A percentile compares a stretch with the other conserved stretches of the same genome.
phyloP scores from a whole-genome alignment of 2,113 vertebrate genomes.

The Callorhinus ursinus region DNA sequence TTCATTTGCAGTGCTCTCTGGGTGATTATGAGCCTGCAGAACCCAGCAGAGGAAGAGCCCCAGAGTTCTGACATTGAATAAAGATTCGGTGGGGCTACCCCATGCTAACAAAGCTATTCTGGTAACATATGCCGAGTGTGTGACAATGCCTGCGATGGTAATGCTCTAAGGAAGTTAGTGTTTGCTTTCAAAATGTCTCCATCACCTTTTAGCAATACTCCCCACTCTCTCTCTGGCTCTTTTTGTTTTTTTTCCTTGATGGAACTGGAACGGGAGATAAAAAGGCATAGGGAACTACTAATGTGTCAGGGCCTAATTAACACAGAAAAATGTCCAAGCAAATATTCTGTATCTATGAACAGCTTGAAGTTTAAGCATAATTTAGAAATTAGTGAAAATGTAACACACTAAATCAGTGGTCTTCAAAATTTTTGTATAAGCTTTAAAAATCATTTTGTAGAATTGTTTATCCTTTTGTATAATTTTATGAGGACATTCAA shows the following conservation, averaged over 20 bases:
- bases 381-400: conserved; percentile 24
- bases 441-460: neutral
- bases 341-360: neutral
- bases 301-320: neutral
- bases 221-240: too few species aligned
- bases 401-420: neutral
- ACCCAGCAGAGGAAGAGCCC: neutral
- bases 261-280: neutral
- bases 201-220: neutral
- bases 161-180: neutral
- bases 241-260: neutral
- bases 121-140: too few species aligned
- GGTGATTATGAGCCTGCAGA: neutral
- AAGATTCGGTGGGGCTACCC: neutral
- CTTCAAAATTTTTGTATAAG: neutral
- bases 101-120: neutral
- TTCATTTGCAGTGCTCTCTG: neutral
- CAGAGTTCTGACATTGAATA: neutral
- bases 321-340: neutral
- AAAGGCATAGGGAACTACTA: neutral
- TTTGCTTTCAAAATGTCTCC: neutral
- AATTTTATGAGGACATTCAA: neutral
- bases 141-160: too few species aligned
- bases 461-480: neutral
- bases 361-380: neutral